Evolutionary conservation across 1,140 invertebrate genomes (phyloP), one percentile per base, ranked within the genome.

Genomic region (Cotesia glomerata): DNA sequence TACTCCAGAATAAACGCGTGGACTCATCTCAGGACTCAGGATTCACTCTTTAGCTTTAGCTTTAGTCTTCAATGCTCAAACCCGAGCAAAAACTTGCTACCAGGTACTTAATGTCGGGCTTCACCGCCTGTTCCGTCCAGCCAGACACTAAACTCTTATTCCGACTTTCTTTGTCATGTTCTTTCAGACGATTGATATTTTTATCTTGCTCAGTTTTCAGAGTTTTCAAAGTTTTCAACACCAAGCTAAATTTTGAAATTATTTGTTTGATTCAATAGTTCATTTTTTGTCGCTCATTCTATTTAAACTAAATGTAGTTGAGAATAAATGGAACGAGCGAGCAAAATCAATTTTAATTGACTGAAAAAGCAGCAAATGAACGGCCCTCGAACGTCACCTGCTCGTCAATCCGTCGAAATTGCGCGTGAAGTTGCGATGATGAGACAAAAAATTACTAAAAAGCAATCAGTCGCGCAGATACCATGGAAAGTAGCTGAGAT

Each of bases 271-370:
- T 26, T 45, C 26, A 58, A 18, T 58, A 26, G 26, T 58, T 18
- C 56, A 58, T 9, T 62, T 62, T 9, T n/a, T 18, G 16, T 64
- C 18, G 18, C 26, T 49, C 45, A n/a, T 64, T 49, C 39, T 18
- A 36, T 5, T 11, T 14, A 16, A 16, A 49, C 26, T 51, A 39
- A 62, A n/a, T 5, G 5, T 35, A 26, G 45, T 69, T 9, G 39
- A 62, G 39, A 36, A 64, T 49, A 61, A 18, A 36, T 69, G 56
- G 34, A 70, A 36, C 32, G 14, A 49, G 39, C 39, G 14, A 58
- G 32, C 14, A 63, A 67, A 67, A 74, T 74, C 68, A 70, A 71
- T 74, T 71, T 70, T 74, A 74, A 74, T 69, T 70, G 61, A 74
- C 61, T 61, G 18, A 66, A 72, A 66, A 72, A 72, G 34, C 56